Conservation (phyloP, 2,113 vertebrate genomes). For the Mirounga angustirostris region DNA sequence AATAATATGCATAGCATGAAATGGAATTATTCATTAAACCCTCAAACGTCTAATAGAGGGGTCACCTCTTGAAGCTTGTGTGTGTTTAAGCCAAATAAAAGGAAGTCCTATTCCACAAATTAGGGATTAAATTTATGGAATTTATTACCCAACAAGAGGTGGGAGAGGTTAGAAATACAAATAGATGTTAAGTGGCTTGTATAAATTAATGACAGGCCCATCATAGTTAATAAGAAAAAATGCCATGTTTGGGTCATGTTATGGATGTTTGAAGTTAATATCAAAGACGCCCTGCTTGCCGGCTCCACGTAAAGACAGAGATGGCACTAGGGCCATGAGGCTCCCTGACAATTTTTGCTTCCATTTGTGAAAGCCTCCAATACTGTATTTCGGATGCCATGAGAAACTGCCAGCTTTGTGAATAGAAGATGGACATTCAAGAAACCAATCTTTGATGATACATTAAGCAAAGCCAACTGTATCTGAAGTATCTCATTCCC, state of each 20-base stretch:
- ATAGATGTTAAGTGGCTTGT: constrained; percentile 60
- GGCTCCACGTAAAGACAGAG: neutral
- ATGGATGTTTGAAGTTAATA: constrained; percentile 55
- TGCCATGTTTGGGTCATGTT: neutral
- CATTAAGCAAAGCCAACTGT: neutral
- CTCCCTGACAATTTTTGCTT: neutral
- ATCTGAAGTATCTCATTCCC: neutral
- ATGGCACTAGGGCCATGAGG: neutral
- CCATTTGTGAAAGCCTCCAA: neutral
- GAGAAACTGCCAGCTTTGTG: neutral
- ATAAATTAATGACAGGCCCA: constrained; percentile 52
- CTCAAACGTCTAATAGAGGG: neutral
- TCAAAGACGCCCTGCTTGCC: constrained; percentile 41
- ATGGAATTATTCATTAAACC: neutral
- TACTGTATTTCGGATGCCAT: neutral
- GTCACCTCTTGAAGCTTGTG: neutral
- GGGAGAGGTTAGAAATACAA: constrained; percentile 60
- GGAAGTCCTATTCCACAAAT: neutral
- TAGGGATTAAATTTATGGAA: constrained; percentile 25
- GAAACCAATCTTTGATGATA: neutral
- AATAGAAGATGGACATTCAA: neutral
- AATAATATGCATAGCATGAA: neutral
- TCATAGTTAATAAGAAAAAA: constrained; percentile 59
- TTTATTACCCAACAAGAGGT: constrained; percentile 48
- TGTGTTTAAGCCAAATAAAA: constrained; percentile 32